These are phyloP conservation scores for Acholoe squamosa DNA, from an alignment of 2,888 invertebrate genomes.

Conservation along the genomic window DNA sequence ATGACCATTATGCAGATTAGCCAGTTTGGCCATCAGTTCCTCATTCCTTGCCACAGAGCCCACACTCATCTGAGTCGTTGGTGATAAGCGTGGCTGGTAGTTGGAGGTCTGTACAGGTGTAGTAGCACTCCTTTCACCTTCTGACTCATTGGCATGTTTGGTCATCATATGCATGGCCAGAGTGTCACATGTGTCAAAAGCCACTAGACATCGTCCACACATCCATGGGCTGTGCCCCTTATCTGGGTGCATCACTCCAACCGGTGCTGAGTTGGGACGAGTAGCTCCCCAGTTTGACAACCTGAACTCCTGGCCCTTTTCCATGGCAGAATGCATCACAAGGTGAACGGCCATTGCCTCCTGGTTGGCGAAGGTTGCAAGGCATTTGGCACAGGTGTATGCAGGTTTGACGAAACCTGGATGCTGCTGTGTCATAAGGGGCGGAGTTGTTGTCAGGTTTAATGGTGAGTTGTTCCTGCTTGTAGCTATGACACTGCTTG, in stretches of 20 bases:
- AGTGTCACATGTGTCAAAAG: constrained; percentile 66
- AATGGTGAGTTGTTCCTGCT: constrained; percentile 64
- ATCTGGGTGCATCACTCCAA: constrained; percentile 23
- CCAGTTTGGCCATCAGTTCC: constrained; percentile 38
- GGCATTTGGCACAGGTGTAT: constrained; percentile 71
- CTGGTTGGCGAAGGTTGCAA: constrained; percentile 75
- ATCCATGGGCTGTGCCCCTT: constrained; percentile 59
- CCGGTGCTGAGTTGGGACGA: constrained; percentile 62
- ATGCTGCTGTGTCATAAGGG: not conserved
- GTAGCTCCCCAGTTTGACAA: constrained; percentile 48
- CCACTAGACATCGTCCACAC: constrained; percentile 54
- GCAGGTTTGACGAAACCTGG: constrained; percentile 21
- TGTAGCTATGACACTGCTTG: constrained; percentile 26
- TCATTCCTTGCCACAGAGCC: not conserved
- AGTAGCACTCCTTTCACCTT: not conserved
- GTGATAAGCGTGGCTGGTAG: not conserved
- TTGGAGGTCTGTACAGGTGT: not conserved
- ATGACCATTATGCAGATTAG: not conserved
- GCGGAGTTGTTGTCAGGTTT: constrained; percentile 59
- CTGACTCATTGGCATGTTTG: constrained; percentile 61
- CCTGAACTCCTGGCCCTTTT: constrained; percentile 22
- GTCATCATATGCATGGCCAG: constrained; percentile 71
- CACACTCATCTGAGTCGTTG: not conserved
- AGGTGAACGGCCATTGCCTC: constrained; percentile 82
- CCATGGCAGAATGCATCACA: constrained; percentile 73